Evolutionary conservation across 2,113 vertebrate genomes (phyloP).

Genomic region (Casuarius casuarius): DNA sequence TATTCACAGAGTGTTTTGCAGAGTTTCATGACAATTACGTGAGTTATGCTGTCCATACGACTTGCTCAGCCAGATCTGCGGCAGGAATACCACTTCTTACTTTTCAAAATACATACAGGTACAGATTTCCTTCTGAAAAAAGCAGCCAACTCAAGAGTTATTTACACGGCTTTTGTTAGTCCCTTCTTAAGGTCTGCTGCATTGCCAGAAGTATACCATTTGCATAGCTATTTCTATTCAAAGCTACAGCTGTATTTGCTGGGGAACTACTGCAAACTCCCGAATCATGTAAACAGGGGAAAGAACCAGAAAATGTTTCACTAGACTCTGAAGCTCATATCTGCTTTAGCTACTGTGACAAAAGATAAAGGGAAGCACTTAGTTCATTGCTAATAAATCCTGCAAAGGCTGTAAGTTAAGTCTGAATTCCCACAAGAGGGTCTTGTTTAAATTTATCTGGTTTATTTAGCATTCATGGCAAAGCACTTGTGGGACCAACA

Average conservation of each 20-base stretch:
- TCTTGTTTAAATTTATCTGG: slow-evolving; percentile 54
- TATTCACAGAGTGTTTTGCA: background rate
- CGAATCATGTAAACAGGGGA: slow-evolving; percentile 69
- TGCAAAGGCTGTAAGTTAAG: slow-evolving; percentile 45
- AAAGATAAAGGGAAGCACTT: slow-evolving; percentile 1
- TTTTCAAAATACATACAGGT: background rate
- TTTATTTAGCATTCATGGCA: slow-evolving; percentile 55
- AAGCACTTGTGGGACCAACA: background rate
- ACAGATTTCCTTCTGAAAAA: background rate
- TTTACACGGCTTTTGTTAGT: slow-evolving; percentile 39
- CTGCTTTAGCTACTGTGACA: slow-evolving; percentile 57
- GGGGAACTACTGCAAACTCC: slow-evolving; percentile 67
- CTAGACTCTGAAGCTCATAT: slow-evolving; percentile 50
- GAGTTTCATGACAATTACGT: background rate
- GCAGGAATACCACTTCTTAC: background rate
- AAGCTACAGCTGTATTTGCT: slow-evolving; percentile 60
- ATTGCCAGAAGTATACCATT: slow-evolving; percentile 42
- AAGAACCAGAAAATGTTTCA: slow-evolving; percentile 59
- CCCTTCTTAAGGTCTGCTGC: slow-evolving; percentile 44
- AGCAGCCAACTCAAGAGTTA: background rate
- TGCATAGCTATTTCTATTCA: slow-evolving; percentile 68
- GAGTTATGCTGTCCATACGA: background rate
- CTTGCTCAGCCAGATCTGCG: background rate
- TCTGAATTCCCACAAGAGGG: slow-evolving; percentile 35
- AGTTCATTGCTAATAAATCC: slow-evolving; percentile 48